Base-by-base conservation (phyloP, 2,797 vertebrate genomes). In the Pyrocephalus nanus region DNA sequence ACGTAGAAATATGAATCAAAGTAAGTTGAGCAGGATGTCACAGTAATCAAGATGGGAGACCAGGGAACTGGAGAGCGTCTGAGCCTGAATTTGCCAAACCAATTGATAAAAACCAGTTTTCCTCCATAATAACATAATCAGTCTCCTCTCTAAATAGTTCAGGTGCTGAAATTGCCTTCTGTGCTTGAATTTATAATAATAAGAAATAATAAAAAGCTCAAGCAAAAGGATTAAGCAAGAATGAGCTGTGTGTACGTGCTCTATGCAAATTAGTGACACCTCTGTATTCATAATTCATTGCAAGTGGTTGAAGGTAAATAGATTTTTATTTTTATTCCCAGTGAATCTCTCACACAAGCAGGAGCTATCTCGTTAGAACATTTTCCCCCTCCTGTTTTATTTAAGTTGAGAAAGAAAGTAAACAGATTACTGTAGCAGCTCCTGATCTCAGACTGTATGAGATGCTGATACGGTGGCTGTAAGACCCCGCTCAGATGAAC, bases 261-360 rank as follows among this genome's bases (percentile, higher is more conserved):
- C 71, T 87, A 96, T 96, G 95, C 93, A 96, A 96, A 96, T 94
- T 90, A 13, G 55, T 78, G 91, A 92, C 90, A 95, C 88, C 69
- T 94, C 92, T 61, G 34, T 72, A 95, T 97, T 95, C 86, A 95
- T 97, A 96, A 97, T 96, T 96, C 94, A 97, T 94, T 78, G 75
- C 90, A 91, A 91, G 87, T 54, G n/a, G 82, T 79, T 89, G 91
- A 97, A 96, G 53, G 95, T 95, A 97, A 97, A 96, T 88, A 96
- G 96, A 95, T 92, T 97, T 96, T 96, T 96, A 97, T 95, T 96
- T 97, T 96, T 96, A 95, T 95, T 96, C 95, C 34, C 79, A 21
- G 6, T 90, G 92, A 96, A 88, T 91, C 48, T 71, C 88, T 91
- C 93, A 90, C 88, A 93, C 84, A 96, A 95, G 92, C 72, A 91